Evolutionary conservation across 1,140 invertebrate species (phyloP), one percentile per base, ranked within the genome.

Genomic region (Bombus superbus): DNA sequence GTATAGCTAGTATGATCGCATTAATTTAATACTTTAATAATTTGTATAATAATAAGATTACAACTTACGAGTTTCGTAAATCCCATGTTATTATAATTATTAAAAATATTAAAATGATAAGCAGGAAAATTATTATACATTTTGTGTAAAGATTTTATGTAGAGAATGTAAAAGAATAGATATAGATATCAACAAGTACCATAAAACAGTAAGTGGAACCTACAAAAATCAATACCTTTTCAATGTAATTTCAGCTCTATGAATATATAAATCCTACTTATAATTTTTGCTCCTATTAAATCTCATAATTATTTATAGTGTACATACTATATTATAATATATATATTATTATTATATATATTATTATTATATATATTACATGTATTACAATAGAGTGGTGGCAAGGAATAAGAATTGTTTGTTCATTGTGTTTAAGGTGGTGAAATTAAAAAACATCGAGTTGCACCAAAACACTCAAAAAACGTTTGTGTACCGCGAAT

Each of bases 401-500:
- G 11, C 13, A 62, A 28, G 28, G 10, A 59, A 59, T 28, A 38
- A 62, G 13, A 40, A 53, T 59, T 75, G 10, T 75, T 75, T 42
- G 15, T 57, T 11, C 57, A 79, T 22, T 53, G 38, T 82, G 9
- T 87, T 85, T 95, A 95, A 86, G 95, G 95, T 87, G 95, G 96
- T 69, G 95, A 94, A 22, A 95, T 96, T 18, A 92, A 96, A 28
- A 96, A 97, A 64, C 80, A 89, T 11, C 86, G 88, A 66, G 71
- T 76, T 5, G 83, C 95, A 94, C 76, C 64, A 95, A 97, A 93
- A 95, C 96, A 89, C 94, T 97, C 92, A 22, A 92, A 88, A 69
- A 89, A 90, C 28, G 76, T 91, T 93, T 96, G 40, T 92, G 97
- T 98, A 15, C 97, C 97, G 1, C 96, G 96, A 90, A 94, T 98